A percentile compares a stretch with the other conserved stretches of the same genome.
Conservation (phyloP, 1,140 invertebrate genomes). For the Caenorhabditis brenneri region DNA sequence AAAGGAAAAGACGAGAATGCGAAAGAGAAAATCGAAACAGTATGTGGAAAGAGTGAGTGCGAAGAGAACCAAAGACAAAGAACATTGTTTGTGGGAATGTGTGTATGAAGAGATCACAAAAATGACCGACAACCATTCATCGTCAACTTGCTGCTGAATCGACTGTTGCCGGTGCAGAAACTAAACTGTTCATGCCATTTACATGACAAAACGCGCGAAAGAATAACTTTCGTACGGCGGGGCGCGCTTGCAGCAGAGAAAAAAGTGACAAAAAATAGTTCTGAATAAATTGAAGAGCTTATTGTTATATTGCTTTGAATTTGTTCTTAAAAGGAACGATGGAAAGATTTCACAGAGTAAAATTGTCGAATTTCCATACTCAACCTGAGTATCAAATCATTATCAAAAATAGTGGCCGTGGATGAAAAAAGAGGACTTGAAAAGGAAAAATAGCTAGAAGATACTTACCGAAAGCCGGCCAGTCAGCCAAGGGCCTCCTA, state of each 20-base stretch:
- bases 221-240: not conserved
- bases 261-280: too few relatives aligned
- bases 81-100: not conserved
- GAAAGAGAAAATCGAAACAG: not conserved
- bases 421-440: not conserved
- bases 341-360: too few relatives aligned
- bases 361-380: too few relatives aligned
- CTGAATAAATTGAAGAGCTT: too few relatives aligned
- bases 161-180: not conserved
- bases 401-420: too few relatives aligned
- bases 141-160: not conserved
- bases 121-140: constrained; percentile 17
- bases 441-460: not conserved
- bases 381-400: too few relatives aligned
- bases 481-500: not conserved
- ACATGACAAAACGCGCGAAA: constrained; percentile 10
- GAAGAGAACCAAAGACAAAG: constrained; percentile 14
- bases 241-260: not conserved
- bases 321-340: too few relatives aligned
- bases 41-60: not conserved
- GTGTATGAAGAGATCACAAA: not conserved
- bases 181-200: not conserved
- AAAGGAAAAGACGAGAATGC: not conserved
- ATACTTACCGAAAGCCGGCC: not conserved
- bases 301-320: too few relatives aligned